phyloP scores from a whole-genome alignment of 2,113 vertebrate genomes.

The Rhodinocichla rosea region DNA sequence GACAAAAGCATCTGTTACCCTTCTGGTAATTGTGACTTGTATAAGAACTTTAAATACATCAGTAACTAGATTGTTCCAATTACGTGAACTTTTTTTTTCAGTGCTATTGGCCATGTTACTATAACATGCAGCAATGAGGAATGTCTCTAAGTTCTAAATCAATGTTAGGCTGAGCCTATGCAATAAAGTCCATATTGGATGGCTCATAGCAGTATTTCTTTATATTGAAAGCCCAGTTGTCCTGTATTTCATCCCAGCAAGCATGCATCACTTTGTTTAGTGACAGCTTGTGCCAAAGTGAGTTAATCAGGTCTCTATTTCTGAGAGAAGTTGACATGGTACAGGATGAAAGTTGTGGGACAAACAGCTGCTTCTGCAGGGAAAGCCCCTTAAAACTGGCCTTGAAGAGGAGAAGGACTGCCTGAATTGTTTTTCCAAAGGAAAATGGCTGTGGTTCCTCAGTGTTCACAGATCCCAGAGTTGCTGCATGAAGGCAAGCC shows the following conservation, averaged over 20 bases:
- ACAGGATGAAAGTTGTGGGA: not conserved
- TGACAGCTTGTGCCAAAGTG: not conserved
- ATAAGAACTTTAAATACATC: not conserved
- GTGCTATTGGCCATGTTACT: not conserved
- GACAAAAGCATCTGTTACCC: slow-evolving; percentile 4
- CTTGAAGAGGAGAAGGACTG: not conserved
- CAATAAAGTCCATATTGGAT: not conserved
- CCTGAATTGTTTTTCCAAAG: not conserved
- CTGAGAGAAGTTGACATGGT: not conserved
- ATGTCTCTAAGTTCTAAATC: not conserved
- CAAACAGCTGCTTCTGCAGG: not conserved
- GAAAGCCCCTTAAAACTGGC: not conserved
- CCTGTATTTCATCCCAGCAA: not conserved
- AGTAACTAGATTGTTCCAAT: not conserved
- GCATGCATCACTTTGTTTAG: not conserved
- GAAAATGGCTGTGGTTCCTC: not conserved
- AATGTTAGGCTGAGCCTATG: not conserved
- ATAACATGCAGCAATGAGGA: not conserved
- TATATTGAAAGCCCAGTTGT: not conserved
- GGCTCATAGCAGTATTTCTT: not conserved
- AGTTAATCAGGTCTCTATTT: not conserved
- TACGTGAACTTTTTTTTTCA: not conserved
- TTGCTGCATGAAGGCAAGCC: not conserved
- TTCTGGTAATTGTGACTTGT: not conserved
- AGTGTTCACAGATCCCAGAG: not conserved